phyloP scores from a whole-genome alignment of 2,888 invertebrate species.

The Drosophila setosimentum region DNA sequence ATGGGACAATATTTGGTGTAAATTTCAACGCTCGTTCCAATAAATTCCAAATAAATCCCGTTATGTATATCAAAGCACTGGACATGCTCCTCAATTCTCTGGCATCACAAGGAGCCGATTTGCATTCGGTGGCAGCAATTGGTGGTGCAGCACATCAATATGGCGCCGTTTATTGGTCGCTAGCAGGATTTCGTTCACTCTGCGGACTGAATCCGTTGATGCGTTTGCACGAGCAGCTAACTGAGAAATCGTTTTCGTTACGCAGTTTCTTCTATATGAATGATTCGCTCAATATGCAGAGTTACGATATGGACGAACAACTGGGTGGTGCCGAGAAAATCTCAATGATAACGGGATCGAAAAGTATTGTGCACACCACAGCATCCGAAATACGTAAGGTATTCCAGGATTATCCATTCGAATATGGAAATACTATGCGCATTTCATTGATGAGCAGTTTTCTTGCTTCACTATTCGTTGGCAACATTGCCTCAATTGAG shows the following conservation, averaged over 20 bases:
- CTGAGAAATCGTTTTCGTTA: slow-evolving; percentile 35
- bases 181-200: slow-evolving; percentile 48
- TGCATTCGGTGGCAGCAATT: slow-evolving; percentile 91
- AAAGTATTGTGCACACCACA: slow-evolving; percentile 12
- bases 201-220: slow-evolving; percentile 46
- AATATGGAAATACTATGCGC: slow-evolving; percentile 38
- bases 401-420: slow-evolving; percentile 3
- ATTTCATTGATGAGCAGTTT: slow-evolving; percentile 68
- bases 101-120: slow-evolving; percentile 91
- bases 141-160: slow-evolving; percentile 49
- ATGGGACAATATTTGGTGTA: slow-evolving; percentile 86
- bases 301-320: slow-evolving; percentile 24
- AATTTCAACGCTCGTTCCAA: slow-evolving; percentile 81
- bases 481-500: slow-evolving; percentile 62
- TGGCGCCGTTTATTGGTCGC: slow-evolving; percentile 61
- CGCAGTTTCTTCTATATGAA: slow-evolving; percentile 30
- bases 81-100: slow-evolving; percentile 94
- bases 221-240: slow-evolving; percentile 62
- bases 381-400: slow-evolving; percentile 59
- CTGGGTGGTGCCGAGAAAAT: slow-evolving; percentile 39
- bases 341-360: slow-evolving; percentile 51
- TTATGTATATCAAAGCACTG: slow-evolving; percentile 97
- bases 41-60: slow-evolving; percentile 89
- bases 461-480: slow-evolving; percentile 59
- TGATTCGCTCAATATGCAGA: slow-evolving; percentile 16